Evolutionary conservation across 2,113 vertebrate genomes (phyloP).

Genomic region (Motacilla alba): DNA sequence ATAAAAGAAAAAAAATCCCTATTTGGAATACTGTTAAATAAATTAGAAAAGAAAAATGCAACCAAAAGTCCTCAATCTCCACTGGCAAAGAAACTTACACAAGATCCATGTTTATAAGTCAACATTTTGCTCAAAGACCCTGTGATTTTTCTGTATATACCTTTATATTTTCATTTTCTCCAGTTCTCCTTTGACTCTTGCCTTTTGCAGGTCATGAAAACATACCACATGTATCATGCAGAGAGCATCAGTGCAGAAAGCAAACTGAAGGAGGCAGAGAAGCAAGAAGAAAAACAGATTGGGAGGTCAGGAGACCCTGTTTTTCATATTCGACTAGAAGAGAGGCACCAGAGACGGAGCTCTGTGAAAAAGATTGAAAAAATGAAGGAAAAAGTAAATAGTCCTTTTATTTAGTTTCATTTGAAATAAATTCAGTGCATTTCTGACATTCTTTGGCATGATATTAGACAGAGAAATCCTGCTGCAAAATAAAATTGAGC

Average conservation of each 20-base stretch:
- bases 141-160: background rate
- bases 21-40: background rate
- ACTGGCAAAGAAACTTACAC: background rate
- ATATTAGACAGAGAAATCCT: background rate
- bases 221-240: constrained; percentile 98
- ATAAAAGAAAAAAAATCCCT: background rate
- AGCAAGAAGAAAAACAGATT: constrained; percentile 96
- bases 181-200: background rate
- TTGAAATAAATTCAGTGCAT: background rate
- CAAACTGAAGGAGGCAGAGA: constrained; percentile 97
- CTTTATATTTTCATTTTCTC: background rate
- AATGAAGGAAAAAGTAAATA: constrained; percentile 96
- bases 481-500: background rate
- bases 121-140: background rate
- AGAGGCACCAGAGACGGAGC: constrained; percentile 89
- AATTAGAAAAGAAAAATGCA: background rate
- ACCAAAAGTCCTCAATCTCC: background rate
- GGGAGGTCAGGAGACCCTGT: constrained; percentile 87
- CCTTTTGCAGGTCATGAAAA: constrained; percentile 93
- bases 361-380: constrained; percentile 99
- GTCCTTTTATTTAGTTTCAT: background rate
- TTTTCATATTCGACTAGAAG: constrained; percentile 90
- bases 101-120: background rate
- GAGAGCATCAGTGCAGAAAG: constrained; percentile 96
- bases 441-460: background rate